Conservation (phyloP, 2,888 invertebrate genomes). For the Corythucha ciliata region DNA sequence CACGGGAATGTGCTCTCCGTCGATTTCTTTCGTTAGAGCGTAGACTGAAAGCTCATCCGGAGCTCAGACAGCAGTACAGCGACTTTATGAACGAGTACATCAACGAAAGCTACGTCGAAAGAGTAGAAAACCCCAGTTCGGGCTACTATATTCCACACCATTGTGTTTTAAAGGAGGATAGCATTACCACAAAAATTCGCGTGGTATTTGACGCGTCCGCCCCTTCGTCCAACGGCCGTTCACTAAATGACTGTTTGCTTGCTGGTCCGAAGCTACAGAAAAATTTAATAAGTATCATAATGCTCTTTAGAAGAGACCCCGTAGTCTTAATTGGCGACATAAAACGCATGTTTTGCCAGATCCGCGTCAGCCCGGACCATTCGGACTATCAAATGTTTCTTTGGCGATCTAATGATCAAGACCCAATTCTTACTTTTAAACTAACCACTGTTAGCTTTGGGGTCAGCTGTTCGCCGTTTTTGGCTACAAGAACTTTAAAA, state of each 20-base stretch:
- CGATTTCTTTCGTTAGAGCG: too few species aligned
- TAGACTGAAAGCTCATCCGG: too few species aligned
- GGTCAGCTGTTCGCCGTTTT: not conserved
- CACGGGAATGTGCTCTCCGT: too few species aligned
- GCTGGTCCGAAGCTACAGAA: not conserved
- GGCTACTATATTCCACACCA: too few species aligned
- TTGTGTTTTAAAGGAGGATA: too few species aligned
- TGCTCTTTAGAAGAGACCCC: not conserved
- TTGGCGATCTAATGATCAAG: not conserved
- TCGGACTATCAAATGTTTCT: not conserved
- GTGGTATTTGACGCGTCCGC: not conserved
- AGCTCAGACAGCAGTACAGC: too few species aligned
- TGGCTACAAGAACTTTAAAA: not conserved
- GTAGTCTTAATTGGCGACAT: not conserved
- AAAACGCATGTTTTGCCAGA: not conserved
- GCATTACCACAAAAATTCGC: not conserved
- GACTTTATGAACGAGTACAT: too few species aligned
- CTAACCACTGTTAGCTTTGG: conserved; percentile 4
- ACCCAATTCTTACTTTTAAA: not conserved
- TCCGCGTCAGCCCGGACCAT: not conserved
- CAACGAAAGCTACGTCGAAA: too few species aligned
- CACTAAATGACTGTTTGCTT: not conserved
- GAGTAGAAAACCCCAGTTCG: too few species aligned
- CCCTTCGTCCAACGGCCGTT: not conserved
- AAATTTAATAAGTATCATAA: too few species aligned